A percentile compares a stretch with the other conserved stretches of the same genome.
These are phyloP conservation scores for Belgica antarctica DNA, from an alignment of 2,888 invertebrate genomes.

Conservation along the genomic window DNA sequence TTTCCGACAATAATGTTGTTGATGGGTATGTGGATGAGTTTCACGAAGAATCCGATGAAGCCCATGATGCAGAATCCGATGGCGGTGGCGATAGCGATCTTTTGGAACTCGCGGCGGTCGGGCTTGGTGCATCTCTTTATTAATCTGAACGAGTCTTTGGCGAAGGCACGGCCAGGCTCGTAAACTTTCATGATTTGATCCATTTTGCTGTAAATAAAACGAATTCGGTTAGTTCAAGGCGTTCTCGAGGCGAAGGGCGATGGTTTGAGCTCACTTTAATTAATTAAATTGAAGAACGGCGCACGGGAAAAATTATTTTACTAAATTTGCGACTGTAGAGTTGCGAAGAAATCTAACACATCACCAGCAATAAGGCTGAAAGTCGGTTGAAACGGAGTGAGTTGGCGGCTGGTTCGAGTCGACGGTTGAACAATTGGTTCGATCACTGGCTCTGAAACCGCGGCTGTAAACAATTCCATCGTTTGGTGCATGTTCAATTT, in stretches of 20 bases:
- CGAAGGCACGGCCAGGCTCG: slow-evolving; percentile 93
- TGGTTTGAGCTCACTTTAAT: not conserved
- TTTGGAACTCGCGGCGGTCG: slow-evolving; percentile 99
- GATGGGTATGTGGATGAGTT: slow-evolving; percentile 99
- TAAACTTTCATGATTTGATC: slow-evolving; percentile 94
- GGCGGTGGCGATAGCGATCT: slow-evolving; percentile 98
- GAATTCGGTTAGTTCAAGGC: not conserved
- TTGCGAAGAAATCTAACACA: not conserved
- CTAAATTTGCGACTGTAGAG: not conserved
- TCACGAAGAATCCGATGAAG: slow-evolving; percentile 99
- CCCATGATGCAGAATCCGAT: slow-evolving; percentile 99
- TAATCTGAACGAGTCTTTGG: slow-evolving; percentile 96
- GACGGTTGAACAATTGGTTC: not conserved
- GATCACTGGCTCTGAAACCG: too few species aligned
- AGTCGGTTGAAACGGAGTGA: not conserved
- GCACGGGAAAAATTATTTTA: too few species aligned
- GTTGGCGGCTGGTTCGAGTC: not conserved
- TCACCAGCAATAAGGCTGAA: not conserved
- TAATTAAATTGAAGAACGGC: slow-evolving; percentile 25
- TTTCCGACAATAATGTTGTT: slow-evolving; percentile 93
- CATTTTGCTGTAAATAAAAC: slow-evolving; percentile 62
- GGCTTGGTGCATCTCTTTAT: slow-evolving; percentile 99
- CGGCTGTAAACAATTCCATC: not conserved
- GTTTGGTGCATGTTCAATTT: too few species aligned
- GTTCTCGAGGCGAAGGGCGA: not conserved